These are phyloP conservation scores for Melipona quadrifasciata DNA, from an alignment of 1,140 invertebrate genomes.

Conservation along the genomic window DNA sequence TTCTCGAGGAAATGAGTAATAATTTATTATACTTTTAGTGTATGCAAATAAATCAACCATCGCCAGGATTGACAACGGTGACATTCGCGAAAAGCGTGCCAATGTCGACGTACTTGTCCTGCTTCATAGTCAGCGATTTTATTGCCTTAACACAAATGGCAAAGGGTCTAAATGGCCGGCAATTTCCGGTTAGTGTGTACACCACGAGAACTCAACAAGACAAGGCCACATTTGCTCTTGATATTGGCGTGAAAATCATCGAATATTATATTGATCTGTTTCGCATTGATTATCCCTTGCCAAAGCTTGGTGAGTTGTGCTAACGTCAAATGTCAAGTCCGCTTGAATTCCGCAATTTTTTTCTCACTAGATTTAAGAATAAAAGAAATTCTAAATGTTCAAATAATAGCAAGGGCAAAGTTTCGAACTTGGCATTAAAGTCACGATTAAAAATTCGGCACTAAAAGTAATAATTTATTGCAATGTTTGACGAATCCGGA, in stretches of 20 bases:
- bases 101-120: constrained; percentile 96
- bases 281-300: constrained; percentile 90
- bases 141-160: constrained; percentile 82
- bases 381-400: too few species aligned
- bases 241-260: constrained; percentile 89
- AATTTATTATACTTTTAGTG: constrained; percentile 66
- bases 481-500: too few species aligned
- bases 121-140: constrained; percentile 96
- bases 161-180: constrained; percentile 81
- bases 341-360: background rate
- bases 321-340: constrained; percentile 69
- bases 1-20: background rate
- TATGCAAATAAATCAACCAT: constrained; percentile 74
- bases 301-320: constrained; percentile 88
- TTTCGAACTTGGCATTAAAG: background rate
- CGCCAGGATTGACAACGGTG: constrained; percentile 80
- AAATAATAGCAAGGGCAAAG: too few species aligned
- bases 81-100: constrained; percentile 91
- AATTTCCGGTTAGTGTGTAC: constrained; percentile 87
- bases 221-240: constrained; percentile 90
- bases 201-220: constrained; percentile 88
- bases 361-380: too few species aligned
- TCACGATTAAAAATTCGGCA: too few species aligned
- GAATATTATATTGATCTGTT: constrained; percentile 95
- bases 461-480: too few species aligned